Conservation (phyloP, 2,113 vertebrate genomes). For the Orycteropus afer region DNA sequence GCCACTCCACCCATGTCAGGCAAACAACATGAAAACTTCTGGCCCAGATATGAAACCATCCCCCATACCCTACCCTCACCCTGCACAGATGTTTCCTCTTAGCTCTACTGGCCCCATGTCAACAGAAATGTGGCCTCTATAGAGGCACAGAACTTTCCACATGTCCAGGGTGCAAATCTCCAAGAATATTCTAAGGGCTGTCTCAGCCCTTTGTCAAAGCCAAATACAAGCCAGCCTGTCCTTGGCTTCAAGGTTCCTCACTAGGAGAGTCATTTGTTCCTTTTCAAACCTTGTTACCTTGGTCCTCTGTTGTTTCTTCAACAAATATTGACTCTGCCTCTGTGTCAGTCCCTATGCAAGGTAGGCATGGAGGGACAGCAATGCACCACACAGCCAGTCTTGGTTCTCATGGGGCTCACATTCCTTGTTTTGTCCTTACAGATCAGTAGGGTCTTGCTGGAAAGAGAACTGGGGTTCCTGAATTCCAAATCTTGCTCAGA, state of each 20-base stretch:
- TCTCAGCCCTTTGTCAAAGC: background rate
- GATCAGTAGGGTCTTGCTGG: background rate
- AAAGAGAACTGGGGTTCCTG: background rate
- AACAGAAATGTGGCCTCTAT: background rate
- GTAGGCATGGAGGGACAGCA: background rate
- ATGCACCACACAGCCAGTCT: background rate
- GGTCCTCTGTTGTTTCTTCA: background rate
- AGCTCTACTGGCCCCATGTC: background rate
- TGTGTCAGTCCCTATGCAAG: background rate
- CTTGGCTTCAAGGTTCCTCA: background rate
- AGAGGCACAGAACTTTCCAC: background rate
- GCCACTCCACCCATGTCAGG: slow-evolving; percentile 10
- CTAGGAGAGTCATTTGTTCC: no score
- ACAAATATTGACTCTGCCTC: background rate
- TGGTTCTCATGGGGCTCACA: fast-evolving
- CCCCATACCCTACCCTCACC: fast-evolving
- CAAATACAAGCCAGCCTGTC: background rate
- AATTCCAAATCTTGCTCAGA: background rate
- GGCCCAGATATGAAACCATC: background rate
- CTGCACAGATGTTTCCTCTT: slow-evolving; percentile 67
- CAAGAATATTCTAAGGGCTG: background rate
- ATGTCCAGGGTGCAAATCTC: background rate
- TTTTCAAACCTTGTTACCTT: background rate
- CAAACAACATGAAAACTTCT: background rate
- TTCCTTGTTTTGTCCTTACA: background rate